phyloP scores from a whole-genome alignment of 2,888 invertebrate genomes.

The Copidosoma aretas region DNA sequence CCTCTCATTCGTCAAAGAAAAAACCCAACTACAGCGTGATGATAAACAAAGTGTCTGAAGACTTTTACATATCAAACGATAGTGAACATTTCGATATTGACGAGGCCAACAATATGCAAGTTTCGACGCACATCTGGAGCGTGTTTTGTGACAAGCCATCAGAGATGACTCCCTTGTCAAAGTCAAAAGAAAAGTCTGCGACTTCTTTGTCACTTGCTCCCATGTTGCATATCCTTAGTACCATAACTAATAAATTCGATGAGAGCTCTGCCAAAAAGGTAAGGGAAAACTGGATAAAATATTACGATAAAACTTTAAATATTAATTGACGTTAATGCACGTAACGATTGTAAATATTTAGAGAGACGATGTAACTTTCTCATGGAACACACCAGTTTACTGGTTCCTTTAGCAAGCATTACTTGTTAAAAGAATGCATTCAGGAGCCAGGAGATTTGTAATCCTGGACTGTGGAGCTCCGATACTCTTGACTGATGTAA shows the following conservation, averaged over 20 bases:
- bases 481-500: conserved; percentile 83
- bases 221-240: conserved; percentile 32
- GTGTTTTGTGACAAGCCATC: conserved; percentile 55
- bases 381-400: conserved; percentile 80
- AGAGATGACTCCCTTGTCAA: conserved; percentile 53
- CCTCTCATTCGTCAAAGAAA: conserved; percentile 51
- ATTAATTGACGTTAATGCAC: not conserved
- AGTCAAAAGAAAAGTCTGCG: conserved; percentile 56
- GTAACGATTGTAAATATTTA: conserved; percentile 41
- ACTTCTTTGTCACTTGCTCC: conserved; percentile 48
- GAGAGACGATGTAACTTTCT: conserved; percentile 63
- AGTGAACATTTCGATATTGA: conserved; percentile 59
- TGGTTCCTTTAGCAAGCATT: conserved; percentile 84
- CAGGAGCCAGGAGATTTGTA: conserved; percentile 90
- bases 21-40: conserved; percentile 46
- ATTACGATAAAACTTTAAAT: not conserved
- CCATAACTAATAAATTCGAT: conserved; percentile 56
- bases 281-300: conserved; percentile 13
- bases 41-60: conserved; percentile 52
- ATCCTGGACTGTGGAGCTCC: conserved; percentile 90
- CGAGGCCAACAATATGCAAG: conserved; percentile 53
- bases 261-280: conserved; percentile 59
- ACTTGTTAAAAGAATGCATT: conserved; percentile 92
- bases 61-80: conserved; percentile 49
- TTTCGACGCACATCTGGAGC: conserved; percentile 51